These are phyloP conservation scores for Caiman crocodilus DNA, from an alignment of 2,797 vertebrate species.

Conservation along the genomic window DNA sequence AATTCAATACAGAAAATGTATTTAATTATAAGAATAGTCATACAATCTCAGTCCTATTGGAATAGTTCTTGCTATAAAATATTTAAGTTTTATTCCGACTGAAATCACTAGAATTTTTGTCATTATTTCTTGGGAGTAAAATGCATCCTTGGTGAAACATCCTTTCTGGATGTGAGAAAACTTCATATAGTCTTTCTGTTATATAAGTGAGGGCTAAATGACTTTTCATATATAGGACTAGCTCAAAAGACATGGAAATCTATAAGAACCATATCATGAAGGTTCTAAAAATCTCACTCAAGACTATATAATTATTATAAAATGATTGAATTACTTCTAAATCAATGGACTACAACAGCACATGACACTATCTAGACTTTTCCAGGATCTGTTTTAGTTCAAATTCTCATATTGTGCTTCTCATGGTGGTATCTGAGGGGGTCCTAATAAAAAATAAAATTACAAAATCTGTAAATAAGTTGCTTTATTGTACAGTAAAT, in stretches of 20 bases:
- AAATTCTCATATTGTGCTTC: not conserved
- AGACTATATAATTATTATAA: not conserved
- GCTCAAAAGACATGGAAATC: not conserved
- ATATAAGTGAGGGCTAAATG: not conserved
- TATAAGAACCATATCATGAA: not conserved
- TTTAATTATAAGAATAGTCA: slow-evolving; percentile 27
- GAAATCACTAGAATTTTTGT: not conserved
- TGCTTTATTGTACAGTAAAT: not conserved
- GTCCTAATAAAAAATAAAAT: not conserved
- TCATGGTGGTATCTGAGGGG: not conserved
- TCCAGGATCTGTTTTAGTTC: not conserved
- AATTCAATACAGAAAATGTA: not conserved
- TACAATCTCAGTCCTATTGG: not conserved
- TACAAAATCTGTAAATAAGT: not conserved
- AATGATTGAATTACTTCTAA: not conserved
- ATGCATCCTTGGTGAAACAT: not conserved
- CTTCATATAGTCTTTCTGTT: not conserved
- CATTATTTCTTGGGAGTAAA: not conserved
- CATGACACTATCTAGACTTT: not conserved
- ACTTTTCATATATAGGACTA: not conserved
- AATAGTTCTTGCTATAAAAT: not conserved
- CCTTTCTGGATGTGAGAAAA: not conserved
- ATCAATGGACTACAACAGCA: not conserved
- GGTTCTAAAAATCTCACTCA: not conserved
- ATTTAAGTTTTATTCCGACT: not conserved